These are phyloP conservation scores for Pempheris klunzingeri DNA, from an alignment of 2,797 vertebrate species.

Conservation along the genomic window DNA sequence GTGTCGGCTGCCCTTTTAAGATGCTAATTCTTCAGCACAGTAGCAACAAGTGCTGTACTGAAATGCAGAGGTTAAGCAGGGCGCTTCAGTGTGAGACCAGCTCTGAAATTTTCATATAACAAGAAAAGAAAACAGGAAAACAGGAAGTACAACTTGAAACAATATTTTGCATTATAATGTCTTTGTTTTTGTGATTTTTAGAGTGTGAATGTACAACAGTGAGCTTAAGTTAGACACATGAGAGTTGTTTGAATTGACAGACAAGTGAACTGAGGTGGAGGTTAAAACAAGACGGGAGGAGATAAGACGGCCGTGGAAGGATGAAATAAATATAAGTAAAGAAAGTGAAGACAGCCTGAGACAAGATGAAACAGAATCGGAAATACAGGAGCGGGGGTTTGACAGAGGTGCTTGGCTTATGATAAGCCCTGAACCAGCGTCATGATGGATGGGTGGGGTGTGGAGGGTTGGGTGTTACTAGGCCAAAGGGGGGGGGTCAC, in stretches of 20 bases:
- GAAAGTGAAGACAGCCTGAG: conserved; percentile 31
- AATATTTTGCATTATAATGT: neutral
- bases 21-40: neutral
- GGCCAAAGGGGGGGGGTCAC: conserved; percentile 50
- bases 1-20: neutral
- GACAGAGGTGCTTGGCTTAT: conserved; percentile 32
- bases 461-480: neutral
- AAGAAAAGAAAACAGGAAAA: neutral
- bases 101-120: neutral
- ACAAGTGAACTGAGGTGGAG: conserved; percentile 1
- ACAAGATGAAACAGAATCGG: conserved; percentile 57
- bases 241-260: conserved; percentile 17
- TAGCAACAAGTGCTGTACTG: neutral
- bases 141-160: neutral
- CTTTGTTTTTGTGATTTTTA: neutral
- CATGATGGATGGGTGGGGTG: conserved; percentile 35
- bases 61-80: neutral
- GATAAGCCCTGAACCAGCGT: conserved; percentile 13
- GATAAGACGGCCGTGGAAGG: neutral
- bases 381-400: conserved; percentile 15
- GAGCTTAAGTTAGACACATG: neutral
- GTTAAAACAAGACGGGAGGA: conserved; percentile 21
- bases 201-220: neutral
- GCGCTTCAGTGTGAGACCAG: no score
- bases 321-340: conserved; percentile 26